Evolutionary conservation across 2,888 invertebrate species (phyloP).

Genomic region (Alsophila aescularia): DNA sequence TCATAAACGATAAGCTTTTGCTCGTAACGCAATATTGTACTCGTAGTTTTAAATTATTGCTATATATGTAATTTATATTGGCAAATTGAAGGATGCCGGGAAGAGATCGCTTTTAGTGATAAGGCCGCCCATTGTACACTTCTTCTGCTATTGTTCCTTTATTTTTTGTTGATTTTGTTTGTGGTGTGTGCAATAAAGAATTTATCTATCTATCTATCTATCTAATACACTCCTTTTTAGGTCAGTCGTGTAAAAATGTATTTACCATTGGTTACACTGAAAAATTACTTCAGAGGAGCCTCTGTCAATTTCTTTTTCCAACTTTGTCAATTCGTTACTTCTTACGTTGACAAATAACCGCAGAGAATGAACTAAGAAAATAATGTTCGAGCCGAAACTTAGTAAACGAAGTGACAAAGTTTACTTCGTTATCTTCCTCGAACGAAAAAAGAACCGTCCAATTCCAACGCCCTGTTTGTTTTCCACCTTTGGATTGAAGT

Average conservation of each 20-base stretch:
- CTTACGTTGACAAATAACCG: conserved; percentile 52
- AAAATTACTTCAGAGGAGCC: conserved; percentile 46
- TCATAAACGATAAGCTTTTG: not conserved
- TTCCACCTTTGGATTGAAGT: conserved; percentile 31
- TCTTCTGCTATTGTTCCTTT: too few relatives aligned
- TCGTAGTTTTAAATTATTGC: too few relatives aligned
- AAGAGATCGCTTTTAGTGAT: too few relatives aligned
- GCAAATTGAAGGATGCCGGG: too few relatives aligned
- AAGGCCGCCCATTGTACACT: too few relatives aligned
- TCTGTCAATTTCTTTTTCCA: conserved; percentile 48
- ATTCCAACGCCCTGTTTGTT: conserved; percentile 35
- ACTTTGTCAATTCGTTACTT: conserved; percentile 38
- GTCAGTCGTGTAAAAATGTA: too few relatives aligned
- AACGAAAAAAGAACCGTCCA: conserved; percentile 45
- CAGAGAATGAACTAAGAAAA: conserved; percentile 32
- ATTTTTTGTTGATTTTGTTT: too few relatives aligned
- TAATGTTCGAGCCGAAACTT: conserved; percentile 32
- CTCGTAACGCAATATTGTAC: not conserved
- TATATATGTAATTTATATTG: too few relatives aligned
- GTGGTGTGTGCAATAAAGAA: too few relatives aligned
- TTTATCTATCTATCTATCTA: too few relatives aligned
- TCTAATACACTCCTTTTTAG: too few relatives aligned
- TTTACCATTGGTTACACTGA: conserved; percentile 43
- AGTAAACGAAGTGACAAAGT: conserved; percentile 40
- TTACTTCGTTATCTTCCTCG: conserved; percentile 55